Base-by-base conservation (phyloP, 2,113 vertebrate genomes). In the Oceanodroma tethys region DNA sequence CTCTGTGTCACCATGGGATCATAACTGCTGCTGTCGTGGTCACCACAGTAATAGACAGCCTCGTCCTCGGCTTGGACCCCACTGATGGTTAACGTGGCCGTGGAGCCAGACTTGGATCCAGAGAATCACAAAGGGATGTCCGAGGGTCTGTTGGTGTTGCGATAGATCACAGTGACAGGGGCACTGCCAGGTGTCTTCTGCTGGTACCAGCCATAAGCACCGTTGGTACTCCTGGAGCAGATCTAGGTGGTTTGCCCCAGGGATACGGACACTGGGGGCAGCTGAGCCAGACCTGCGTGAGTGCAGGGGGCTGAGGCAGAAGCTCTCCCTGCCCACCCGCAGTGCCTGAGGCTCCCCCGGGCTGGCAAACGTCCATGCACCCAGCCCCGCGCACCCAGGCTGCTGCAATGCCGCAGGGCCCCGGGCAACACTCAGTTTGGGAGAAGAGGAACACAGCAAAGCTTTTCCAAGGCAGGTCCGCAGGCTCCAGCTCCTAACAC, bases 101-200 rank as follows among this genome's bases (percentile, higher is more conserved):
- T 14, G 52, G 25, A 3, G 11, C 72, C 60, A 0, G 82, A 94
- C 0, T 0, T 0, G 8, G 73, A 86, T 6, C 42, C 32, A 0
- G 81, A 89, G 88, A 52, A 86, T 13, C 15, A 6, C 0, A n/a
- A 68, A 55, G 90, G 79, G 58, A 86, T 78, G 50, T 1, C 70
- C 0, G 73, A 72, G 38, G 81, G 76, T 85, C 58, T 80, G 0
- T 2, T 8, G 26, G 6, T 1, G 1, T 3, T 10, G 0, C 0
- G 0, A 0, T 88, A 90, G 58, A 70, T 86, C 48, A 94, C 22
- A 38, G 79, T 43, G 81, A 70, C 10, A 47, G 16, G 18, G 70
- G 0, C 50, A 50, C 0, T 78, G n/a, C 53, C 70, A 68, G 65
- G 55, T 1, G n/a, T 29, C 68, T 85, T 96, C 82, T 94, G 72